Percentiles rank a stretch among this genome's conserved stretches.
Evolutionary conservation across 2,888 invertebrate genomes (phyloP).

Genomic region (Pelosia muscerda): DNA sequence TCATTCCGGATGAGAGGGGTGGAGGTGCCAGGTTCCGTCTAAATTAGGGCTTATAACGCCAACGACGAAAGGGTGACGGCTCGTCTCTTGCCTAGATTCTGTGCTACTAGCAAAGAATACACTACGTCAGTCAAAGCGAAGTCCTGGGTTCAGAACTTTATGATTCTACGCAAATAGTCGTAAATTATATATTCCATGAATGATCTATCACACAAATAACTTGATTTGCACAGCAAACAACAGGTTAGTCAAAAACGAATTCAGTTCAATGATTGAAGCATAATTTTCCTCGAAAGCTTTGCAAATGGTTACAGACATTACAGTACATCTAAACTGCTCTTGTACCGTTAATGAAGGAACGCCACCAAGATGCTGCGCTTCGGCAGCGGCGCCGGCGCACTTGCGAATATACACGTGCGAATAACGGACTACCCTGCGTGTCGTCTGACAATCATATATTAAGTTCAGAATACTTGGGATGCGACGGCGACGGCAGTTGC

Average conservation of each 20-base stretch:
- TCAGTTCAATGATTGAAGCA: neutral
- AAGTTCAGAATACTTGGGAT: neutral
- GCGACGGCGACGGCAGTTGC: no score
- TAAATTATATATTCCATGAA: neutral
- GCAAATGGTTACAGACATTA: slow-evolving; percentile 15
- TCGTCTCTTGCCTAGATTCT: neutral
- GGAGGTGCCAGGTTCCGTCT: neutral
- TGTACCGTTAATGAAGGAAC: slow-evolving; percentile 33
- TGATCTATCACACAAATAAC: neutral
- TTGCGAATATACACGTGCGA: slow-evolving; percentile 25
- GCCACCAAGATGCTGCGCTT: slow-evolving; percentile 12
- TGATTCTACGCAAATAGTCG: neutral
- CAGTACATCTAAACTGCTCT: slow-evolving; percentile 12
- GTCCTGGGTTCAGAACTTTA: neutral
- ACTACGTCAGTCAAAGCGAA: neutral
- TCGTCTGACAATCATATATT: neutral
- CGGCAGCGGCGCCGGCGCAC: neutral
- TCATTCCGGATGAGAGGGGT: neutral
- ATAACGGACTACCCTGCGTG: slow-evolving; percentile 23
- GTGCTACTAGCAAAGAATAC: neutral
- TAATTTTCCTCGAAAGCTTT: slow-evolving; percentile 17
- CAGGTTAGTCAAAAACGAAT: neutral
- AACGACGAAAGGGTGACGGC: no score
- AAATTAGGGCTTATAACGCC: no score
- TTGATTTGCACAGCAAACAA: neutral